Evolutionary conservation across 2,888 invertebrate genomes (phyloP), one percentile per base, ranked within the genome.

Genomic region (Netelia inedita): DNA sequence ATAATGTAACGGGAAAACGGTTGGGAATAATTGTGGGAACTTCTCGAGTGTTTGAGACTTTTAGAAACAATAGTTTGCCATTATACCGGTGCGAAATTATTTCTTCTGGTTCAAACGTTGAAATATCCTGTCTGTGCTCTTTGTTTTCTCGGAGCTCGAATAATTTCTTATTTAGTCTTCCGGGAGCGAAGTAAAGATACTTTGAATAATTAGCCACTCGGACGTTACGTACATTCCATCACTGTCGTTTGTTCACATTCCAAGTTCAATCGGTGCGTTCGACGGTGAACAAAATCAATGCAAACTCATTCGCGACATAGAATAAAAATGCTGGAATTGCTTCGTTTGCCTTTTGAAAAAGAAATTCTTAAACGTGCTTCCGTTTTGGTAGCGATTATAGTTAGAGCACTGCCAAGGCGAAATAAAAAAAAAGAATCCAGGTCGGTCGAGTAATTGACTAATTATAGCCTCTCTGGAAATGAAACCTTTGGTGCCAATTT

Each of bases 401-500:
- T 79, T 78, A 65, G 78, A 72, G 55, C 63, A 84, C 81, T 84
- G 84, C 84, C 81, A 63, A 46, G 61, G 23, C 10, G 21, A 59
- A 28, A 61, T 8, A 28, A 61, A n/a, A n/a, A n/a, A 28, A n/a
- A 28, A 46, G 16, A 57, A 72, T 43, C 14, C 50, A 23, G 55
- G 35, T 35, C 35, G 35, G 35, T 6, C 35, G 35, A 35, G 35
- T 35, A 35, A 5, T 73, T 57, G 57, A 19, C 68, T 50, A 11
- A 65, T 71, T 75, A 69, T 76, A 41, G 74, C 41, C 35, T 65
- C 35, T 65, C 21, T 46, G 21, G 28, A 68, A 72, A 78, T 9
- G 10, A 19, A 21, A 73, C 76, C 73, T 57, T 43, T 69, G 68
- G 81, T 81, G 84, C 81, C 84, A 84, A 81, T 81, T 57, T 69